Evolutionary conservation across 1,140 invertebrate genomes (phyloP), one percentile per base, ranked within the genome.

Genomic region (Bombus pascuorum): DNA sequence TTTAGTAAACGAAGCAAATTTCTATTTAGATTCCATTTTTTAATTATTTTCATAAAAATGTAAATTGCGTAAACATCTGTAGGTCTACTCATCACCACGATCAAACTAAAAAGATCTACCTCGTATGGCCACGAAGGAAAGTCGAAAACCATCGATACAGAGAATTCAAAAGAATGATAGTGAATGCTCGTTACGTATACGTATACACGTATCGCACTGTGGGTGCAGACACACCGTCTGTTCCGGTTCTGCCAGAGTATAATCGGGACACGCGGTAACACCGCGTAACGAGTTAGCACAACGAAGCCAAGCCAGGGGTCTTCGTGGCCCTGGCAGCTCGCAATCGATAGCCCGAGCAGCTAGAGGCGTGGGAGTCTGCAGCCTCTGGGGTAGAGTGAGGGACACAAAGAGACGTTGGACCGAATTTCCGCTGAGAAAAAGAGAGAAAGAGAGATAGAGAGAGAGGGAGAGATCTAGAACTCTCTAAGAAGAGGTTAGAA

Each of bases 331-430:
- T 92, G 87, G 89, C 82, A 80, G 87, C 87, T 91, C 74, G 91
- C 89, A 93, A 93, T 93, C 92, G 91, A 93, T 93, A 93, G 91
- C 85, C 87, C 84, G 83, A 86, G 90, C 87, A 91, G 82, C 81
- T 83, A 83, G 89, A 87, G 87, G 89, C 85, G 82, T 91, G 86
- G 87, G 84, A 87, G 90, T 85, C 72, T 88, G 91, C 85, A 86
- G 88, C 83, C 85, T 82, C 82, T 81, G 73, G 47, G 73, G 65
- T 73, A 80, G 81, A 79, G 83, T 74, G 87, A 89, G 83, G 83
- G 88, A 86, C 71, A 90, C 86, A 90, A 89, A 92, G 91, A 87
- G 81, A 91, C 28, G 75, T 87, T 87, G 83, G 90, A 92, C 88
- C 84, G 76, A 91, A 88, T 88, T 85, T 87, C 88, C 57, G 71